Conservation (phyloP, 1,140 invertebrate genomes). For the Leptonema lineaticorne region DNA sequence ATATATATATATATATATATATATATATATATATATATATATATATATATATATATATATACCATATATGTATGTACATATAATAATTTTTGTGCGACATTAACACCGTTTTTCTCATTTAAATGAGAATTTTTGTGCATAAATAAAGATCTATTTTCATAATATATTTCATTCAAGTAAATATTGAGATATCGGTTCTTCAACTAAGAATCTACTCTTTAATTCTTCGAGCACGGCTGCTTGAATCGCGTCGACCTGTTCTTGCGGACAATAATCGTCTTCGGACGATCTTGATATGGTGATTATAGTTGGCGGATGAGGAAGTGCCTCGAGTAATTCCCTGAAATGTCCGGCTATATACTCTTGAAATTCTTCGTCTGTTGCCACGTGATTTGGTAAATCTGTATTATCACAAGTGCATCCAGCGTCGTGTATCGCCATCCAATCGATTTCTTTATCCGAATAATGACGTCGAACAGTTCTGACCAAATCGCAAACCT, state of each 20-base stretch:
- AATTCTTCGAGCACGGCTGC: conserved; percentile 57
- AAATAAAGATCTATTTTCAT: no score
- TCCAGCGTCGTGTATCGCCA: conserved; percentile 77
- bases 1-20: no score
- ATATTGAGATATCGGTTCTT: conserved; percentile 33
- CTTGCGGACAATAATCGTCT: conserved; percentile 85
- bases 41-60: no score
- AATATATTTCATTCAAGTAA: conserved; percentile 7
- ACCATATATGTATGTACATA: no score
- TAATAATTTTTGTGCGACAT: no score
- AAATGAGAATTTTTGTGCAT: no score
- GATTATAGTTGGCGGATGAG: conserved; percentile 67
- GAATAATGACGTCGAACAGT: conserved; percentile 56
- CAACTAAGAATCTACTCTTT: conserved; percentile 25
- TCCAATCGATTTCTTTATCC: conserved; percentile 72
- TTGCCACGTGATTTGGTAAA: conserved; percentile 80
- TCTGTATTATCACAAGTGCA: conserved; percentile 81
- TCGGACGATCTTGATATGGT: conserved; percentile 79
- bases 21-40: no score
- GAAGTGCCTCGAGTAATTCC: conserved; percentile 63
- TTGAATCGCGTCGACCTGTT: conserved; percentile 74
- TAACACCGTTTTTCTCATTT: no score
- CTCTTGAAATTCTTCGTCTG: conserved; percentile 63
- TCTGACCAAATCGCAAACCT: conserved; percentile 56
- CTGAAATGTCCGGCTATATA: conserved; percentile 61